These are phyloP conservation scores for Nomada hirtipes DNA, from an alignment of 2,888 invertebrate genomes.

Conservation along the genomic window DNA sequence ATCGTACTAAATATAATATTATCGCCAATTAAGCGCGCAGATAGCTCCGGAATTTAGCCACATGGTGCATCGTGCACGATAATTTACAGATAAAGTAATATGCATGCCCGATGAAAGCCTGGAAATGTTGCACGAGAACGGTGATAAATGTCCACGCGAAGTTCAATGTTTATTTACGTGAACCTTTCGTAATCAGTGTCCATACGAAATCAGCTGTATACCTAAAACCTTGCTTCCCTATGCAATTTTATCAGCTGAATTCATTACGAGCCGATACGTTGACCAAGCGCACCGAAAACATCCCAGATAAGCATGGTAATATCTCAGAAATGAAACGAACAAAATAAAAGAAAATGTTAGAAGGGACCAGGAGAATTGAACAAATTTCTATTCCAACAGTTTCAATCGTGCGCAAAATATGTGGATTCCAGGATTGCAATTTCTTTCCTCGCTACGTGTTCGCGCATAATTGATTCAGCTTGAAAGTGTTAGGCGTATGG, in stretches of 20 bases:
- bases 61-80: not conserved
- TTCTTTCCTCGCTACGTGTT: not conserved
- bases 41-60: slow-evolving; percentile 27
- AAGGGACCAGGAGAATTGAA: no score
- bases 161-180: slow-evolving; percentile 39
- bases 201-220: not conserved
- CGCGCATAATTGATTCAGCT: not conserved
- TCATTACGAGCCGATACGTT: not conserved
- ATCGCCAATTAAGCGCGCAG: slow-evolving; percentile 23
- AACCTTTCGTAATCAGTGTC: not conserved
- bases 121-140: slow-evolving; percentile 22
- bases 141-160: slow-evolving; percentile 20
- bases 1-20: not conserved
- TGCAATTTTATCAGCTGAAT: not conserved
- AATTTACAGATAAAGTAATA: slow-evolving; percentile 37
- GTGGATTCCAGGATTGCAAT: not conserved
- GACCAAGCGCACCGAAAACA: no score
- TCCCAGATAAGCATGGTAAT: no score
- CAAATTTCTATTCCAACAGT: no score
- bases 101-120: not conserved
- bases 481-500: not conserved
- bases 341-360: no score
- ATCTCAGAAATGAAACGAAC: no score
- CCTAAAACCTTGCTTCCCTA: not conserved
- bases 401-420: no score